Evolutionary conservation across 2,797 vertebrate species (phyloP).

Genomic region (Ctenopoma multispine): DNA sequence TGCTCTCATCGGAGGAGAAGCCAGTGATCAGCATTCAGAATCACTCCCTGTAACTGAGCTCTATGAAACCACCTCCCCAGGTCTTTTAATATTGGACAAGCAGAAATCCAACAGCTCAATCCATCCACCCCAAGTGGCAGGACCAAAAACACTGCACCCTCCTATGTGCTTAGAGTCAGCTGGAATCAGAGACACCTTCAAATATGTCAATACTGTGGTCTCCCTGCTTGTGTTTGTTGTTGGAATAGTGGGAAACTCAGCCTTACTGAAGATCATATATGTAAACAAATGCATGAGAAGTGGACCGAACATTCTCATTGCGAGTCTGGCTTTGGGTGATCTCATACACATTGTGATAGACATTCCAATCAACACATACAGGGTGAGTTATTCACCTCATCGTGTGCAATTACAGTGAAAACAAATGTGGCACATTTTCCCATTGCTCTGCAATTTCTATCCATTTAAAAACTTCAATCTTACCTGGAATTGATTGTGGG

Average conservation of each 20-base stretch:
- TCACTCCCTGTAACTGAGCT: slow-evolving; percentile 43
- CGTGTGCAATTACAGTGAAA: slow-evolving; percentile 36
- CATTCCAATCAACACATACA: slow-evolving; percentile 92
- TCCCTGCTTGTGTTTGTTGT: slow-evolving; percentile 90
- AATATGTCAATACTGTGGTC: slow-evolving; percentile 90
- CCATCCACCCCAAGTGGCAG: slow-evolving; percentile 43
- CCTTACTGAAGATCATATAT: slow-evolving; percentile 91
- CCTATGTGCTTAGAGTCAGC: slow-evolving; percentile 83
- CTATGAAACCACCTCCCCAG: slow-evolving; percentile 57
- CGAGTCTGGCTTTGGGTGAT: slow-evolving; percentile 92
- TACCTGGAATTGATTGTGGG: slow-evolving; percentile 38
- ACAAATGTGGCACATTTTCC: slow-evolving; percentile 11
- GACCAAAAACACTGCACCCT: slow-evolving; percentile 61
- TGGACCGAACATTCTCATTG: slow-evolving; percentile 92
- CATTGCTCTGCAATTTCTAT: slow-evolving; percentile 24
- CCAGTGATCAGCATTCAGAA: slow-evolving; percentile 62
- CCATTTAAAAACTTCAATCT: slow-evolving; percentile 43
- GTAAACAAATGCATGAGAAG: slow-evolving; percentile 94
- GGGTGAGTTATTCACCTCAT: slow-evolving; percentile 81
- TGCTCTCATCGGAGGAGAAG: slow-evolving; percentile 53
- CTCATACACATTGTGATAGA: slow-evolving; percentile 92
- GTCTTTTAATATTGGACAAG: slow-evolving; percentile 51
- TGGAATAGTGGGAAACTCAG: slow-evolving; percentile 91
- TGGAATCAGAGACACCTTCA: slow-evolving; percentile 89
- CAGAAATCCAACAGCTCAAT: slow-evolving; percentile 70